A percentile compares a stretch with the other conserved stretches of the same genome.
Conservation (phyloP, 1,140 invertebrate genomes). For the Heliconius eleuchia region DNA sequence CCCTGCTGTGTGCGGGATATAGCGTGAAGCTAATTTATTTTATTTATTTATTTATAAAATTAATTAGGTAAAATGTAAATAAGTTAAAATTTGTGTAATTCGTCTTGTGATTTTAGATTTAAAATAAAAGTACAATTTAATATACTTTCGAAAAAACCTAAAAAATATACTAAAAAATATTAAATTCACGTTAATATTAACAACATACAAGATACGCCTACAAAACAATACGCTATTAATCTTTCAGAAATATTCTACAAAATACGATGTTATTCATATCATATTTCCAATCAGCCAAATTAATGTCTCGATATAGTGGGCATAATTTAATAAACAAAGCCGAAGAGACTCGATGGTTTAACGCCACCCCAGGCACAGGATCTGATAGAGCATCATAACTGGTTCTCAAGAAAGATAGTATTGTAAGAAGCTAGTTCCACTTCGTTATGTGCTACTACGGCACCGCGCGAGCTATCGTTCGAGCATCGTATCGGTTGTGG, state of each 20-base stretch:
- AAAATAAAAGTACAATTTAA: too few relatives aligned
- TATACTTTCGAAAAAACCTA: too few relatives aligned
- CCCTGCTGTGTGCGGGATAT: too few relatives aligned
- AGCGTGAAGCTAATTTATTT: too few relatives aligned
- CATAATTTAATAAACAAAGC: conserved; percentile 82
- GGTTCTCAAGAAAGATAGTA: conserved; percentile 74
- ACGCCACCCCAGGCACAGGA: conserved; percentile 76
- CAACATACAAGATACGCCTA: too few relatives aligned
- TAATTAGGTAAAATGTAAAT: too few relatives aligned
- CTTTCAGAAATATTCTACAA: conserved; percentile 2
- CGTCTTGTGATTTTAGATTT: too few relatives aligned
- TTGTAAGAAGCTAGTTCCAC: conserved; percentile 71
- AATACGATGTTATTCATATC: conserved; percentile 64
- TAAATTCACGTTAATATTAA: too few relatives aligned
- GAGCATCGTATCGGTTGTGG: conserved; percentile 56
- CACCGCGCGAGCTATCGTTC: conserved; percentile 53
- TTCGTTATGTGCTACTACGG: conserved; percentile 67
- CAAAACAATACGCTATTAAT: background rate
- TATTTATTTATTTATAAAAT: too few relatives aligned
- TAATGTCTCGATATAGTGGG: conserved; percentile 76
- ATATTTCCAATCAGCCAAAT: conserved; percentile 78
- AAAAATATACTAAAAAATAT: too few relatives aligned
- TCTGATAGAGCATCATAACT: conserved; percentile 79
- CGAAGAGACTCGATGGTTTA: conserved; percentile 72
- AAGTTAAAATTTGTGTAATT: too few relatives aligned